Evolutionary conservation across 1,140 invertebrate genomes (phyloP).

Genomic region (Vanessa atalanta): DNA sequence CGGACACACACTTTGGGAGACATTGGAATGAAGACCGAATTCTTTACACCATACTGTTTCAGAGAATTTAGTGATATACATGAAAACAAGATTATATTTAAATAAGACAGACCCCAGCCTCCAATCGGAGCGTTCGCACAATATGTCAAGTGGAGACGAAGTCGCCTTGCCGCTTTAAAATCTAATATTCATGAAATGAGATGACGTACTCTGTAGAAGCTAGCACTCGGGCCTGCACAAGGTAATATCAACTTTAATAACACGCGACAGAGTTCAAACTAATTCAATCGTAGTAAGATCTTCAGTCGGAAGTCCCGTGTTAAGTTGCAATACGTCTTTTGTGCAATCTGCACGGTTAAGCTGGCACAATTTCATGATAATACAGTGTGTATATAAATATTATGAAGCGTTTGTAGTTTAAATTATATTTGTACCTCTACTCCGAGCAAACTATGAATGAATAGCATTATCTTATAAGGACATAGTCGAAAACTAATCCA

Average conservation of each 20-base stretch:
- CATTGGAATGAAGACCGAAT: too few species aligned
- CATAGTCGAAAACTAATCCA: too few species aligned
- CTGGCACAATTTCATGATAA: conserved; percentile 6
- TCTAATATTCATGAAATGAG: conserved; percentile 23
- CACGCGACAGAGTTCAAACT: not conserved
- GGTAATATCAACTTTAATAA: not conserved
- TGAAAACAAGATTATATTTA: not conserved
- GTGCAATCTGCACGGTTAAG: conserved; percentile 6
- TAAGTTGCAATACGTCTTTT: conserved; percentile 4
- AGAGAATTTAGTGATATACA: not conserved
- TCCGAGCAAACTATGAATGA: too few species aligned
- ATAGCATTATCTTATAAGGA: too few species aligned
- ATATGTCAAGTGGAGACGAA: conserved; percentile 3
- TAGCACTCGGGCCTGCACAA: not conserved
- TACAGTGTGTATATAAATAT: conserved; percentile 12
- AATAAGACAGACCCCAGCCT: not conserved
- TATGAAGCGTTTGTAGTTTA: conserved; percentile 6
- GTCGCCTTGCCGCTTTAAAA: conserved; percentile 20
- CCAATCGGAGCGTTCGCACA: not conserved
- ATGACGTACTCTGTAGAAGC: not conserved
- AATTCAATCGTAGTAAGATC: not conserved
- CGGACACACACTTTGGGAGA: too few species aligned
- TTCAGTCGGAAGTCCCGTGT: not conserved
- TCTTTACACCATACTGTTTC: too few species aligned
- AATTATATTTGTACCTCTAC: not conserved